A percentile compares a stretch with the other conserved stretches of the same genome.
phyloP scores from a whole-genome alignment of 2,113 vertebrate genomes.

The Smithornis capensis region DNA sequence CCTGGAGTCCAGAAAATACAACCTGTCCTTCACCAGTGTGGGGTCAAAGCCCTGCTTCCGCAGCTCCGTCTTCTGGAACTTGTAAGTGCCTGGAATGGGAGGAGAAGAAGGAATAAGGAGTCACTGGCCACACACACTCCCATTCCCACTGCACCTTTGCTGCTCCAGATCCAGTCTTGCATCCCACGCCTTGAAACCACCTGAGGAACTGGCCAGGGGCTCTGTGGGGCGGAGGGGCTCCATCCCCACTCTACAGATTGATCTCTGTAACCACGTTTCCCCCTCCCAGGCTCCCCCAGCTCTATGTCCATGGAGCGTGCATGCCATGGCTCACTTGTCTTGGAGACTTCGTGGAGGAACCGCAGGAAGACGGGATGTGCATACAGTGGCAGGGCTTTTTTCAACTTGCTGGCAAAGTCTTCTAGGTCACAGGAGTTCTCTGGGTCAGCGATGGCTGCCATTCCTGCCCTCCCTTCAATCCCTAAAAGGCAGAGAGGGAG shows the following conservation, averaged over 20 bases:
- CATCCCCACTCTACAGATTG: not conserved
- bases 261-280: not conserved
- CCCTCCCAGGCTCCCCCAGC: not conserved
- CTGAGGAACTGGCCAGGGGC: not conserved
- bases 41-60: conserved; percentile 89
- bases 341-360: conserved; percentile 87
- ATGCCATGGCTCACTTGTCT: conserved; percentile 79
- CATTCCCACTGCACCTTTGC: not conserved
- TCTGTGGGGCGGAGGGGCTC: not conserved
- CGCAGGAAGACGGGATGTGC: conserved; percentile 91
- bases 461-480: conserved; percentile 92
- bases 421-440: conserved; percentile 79
- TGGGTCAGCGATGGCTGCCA: conserved; percentile 90
- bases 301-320: rapidly evolving
- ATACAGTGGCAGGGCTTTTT: conserved; percentile 86
- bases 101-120: not conserved
- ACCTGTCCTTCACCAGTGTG: conserved; percentile 76
- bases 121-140: not conserved
- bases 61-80: conserved; percentile 93
- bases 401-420: conserved; percentile 81
- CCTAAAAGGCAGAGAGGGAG: conserved; percentile 71
- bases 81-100: conserved; percentile 86
- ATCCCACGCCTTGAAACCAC: not conserved
- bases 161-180: not conserved
- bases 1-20: conserved; percentile 89